These are phyloP conservation scores for Acanthoscelides obtectus DNA, from an alignment of 2,888 invertebrate species.

Conservation along the genomic window DNA sequence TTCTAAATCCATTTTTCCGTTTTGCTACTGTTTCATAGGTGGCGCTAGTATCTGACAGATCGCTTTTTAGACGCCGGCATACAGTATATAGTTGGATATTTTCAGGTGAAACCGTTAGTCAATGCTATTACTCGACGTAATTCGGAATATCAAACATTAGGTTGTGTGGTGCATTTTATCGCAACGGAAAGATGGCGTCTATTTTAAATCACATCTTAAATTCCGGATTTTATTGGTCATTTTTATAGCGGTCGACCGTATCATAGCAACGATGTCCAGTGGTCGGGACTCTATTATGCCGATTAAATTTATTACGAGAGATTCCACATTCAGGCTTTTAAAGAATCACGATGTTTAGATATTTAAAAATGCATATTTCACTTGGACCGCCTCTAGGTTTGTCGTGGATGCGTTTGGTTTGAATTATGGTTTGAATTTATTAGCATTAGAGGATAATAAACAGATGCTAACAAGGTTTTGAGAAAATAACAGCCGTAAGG, in stretches of 20 bases:
- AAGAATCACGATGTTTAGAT: background rate
- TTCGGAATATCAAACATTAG: background rate
- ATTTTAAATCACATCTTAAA: slow-evolving; percentile 17
- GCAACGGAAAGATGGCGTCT: slow-evolving; percentile 16
- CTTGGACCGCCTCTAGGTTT: background rate
- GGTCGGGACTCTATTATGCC: background rate
- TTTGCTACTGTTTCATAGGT: too few species aligned
- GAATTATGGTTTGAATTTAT: background rate
- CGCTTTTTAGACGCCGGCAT: too few species aligned
- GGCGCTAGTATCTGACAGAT: too few species aligned
- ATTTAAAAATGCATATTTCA: background rate
- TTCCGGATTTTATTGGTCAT: slow-evolving; percentile 17
- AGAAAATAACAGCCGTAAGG: too few species aligned
- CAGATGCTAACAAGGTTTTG: background rate
- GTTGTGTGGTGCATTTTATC: slow-evolving; percentile 18
- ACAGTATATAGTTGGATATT: too few species aligned
- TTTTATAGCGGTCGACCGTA: slow-evolving; percentile 1
- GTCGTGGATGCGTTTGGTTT: background rate
- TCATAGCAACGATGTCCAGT: background rate
- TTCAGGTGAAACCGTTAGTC: too few species aligned
- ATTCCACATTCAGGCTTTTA: background rate
- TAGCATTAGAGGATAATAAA: background rate
- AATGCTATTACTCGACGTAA: too few species aligned
- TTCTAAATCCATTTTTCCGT: too few species aligned
- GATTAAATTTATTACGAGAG: background rate